These are phyloP conservation scores for Apocheima hispidaria DNA, from an alignment of 2,888 invertebrate species.

Conservation along the genomic window DNA sequence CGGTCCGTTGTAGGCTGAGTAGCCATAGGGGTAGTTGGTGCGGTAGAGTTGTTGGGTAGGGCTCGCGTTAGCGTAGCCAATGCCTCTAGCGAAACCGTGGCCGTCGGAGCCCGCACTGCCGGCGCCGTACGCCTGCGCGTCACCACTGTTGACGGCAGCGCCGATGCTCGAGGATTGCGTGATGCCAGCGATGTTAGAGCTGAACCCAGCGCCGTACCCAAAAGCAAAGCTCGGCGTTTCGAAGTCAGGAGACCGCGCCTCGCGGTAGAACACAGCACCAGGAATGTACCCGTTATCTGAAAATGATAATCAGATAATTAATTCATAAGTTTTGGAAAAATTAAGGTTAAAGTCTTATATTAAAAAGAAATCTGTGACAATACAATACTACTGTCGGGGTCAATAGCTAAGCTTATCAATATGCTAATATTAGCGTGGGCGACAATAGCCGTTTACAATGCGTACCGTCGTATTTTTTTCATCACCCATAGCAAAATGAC, in stretches of 20 bases:
- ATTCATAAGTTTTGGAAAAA: neutral
- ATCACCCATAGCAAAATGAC: neutral
- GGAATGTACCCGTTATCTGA: constrained; percentile 46
- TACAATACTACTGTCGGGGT: constrained; percentile 6
- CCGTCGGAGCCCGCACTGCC: constrained; percentile 62
- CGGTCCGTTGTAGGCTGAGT: constrained; percentile 50
- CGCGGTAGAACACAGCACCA: constrained; percentile 54
- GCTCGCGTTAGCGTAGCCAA: constrained; percentile 66
- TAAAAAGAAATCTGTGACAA: constrained; percentile 23
- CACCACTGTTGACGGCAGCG: constrained; percentile 67
- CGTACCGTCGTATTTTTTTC: constrained; percentile 2
- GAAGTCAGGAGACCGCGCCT: constrained; percentile 50
- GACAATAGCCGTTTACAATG: constrained; percentile 14
- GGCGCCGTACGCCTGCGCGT: constrained; percentile 67
- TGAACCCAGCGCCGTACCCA: constrained; percentile 76
- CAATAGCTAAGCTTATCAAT: constrained; percentile 33
- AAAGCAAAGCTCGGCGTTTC: constrained; percentile 69
- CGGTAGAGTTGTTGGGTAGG: constrained; percentile 46
- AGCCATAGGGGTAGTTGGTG: constrained; percentile 44
- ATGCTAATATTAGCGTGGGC: constrained; percentile 42
- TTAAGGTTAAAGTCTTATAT: constrained; percentile 9
- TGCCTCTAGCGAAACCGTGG: constrained; percentile 62
- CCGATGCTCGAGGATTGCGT: constrained; percentile 72
- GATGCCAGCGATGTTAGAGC: constrained; percentile 76
- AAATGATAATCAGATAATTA: constrained; percentile 1